Evolutionary conservation across 2,113 vertebrate species (phyloP).

Genomic region (Antigone vipio): DNA sequence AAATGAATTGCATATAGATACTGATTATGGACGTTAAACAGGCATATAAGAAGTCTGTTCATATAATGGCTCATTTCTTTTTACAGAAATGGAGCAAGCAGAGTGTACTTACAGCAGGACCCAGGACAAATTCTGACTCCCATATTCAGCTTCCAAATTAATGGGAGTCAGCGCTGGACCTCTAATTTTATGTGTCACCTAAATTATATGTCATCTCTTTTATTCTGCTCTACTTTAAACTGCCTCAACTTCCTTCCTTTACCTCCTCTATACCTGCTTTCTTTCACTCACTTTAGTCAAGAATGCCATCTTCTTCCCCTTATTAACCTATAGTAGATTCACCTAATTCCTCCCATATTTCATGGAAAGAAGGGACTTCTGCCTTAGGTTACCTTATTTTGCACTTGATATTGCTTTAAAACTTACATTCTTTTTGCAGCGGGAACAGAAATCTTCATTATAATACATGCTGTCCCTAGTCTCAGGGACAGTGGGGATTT

Average conservation of each 20-base stretch:
- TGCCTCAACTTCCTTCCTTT: background rate
- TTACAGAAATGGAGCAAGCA: background rate
- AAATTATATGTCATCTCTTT: background rate
- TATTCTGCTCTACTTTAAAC: background rate
- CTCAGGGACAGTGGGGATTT: background rate
- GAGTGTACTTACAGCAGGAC: background rate
- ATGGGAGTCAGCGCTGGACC: background rate
- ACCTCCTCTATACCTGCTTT: background rate
- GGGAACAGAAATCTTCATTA: background rate
- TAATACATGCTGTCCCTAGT: background rate
- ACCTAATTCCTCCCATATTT: background rate
- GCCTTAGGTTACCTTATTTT: background rate
- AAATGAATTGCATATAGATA: background rate
- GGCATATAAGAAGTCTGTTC: background rate
- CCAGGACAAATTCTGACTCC: background rate
- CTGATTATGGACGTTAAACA: background rate
- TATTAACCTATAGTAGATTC: background rate
- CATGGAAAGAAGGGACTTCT: background rate
- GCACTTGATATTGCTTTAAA: background rate
- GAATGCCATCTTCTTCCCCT: background rate
- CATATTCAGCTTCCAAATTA: background rate
- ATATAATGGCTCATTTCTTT: background rate
- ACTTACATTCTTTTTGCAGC: background rate
- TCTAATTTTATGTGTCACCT: background rate
- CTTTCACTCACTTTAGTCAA: background rate